Conservation (phyloP, 2,888 invertebrate species). For the Conus canariensis region DNA sequence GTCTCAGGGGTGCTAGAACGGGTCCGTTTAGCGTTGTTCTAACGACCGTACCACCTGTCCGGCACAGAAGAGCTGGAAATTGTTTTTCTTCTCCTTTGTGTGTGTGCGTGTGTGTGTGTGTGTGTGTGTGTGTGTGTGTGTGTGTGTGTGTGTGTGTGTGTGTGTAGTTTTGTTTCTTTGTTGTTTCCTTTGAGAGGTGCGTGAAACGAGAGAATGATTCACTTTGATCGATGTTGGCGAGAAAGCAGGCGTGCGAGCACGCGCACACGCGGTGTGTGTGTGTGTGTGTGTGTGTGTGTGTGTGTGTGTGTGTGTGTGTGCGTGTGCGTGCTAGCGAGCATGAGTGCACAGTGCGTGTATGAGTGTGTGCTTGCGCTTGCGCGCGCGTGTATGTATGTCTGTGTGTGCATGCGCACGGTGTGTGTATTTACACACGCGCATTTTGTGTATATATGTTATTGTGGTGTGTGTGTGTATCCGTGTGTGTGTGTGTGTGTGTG, state of each 20-base stretch:
- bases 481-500: too few relatives aligned
- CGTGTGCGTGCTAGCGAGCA: not conserved
- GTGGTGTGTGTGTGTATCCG: too few relatives aligned
- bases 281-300: conserved; percentile 1
- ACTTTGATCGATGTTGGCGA: not conserved
- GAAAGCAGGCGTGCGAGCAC: too few relatives aligned
- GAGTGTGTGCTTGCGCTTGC: too few relatives aligned
- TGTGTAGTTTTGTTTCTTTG: not conserved
- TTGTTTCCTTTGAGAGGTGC: not conserved
- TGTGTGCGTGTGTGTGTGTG: not conserved
- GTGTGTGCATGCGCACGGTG: too few relatives aligned
- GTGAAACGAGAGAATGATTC: not conserved
- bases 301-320: not conserved
- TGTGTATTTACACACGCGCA: too few relatives aligned
- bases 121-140: not conserved
- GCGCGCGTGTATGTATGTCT: too few relatives aligned
- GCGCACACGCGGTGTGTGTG: not conserved
- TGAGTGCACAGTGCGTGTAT: not conserved
- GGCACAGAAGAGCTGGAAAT: too few relatives aligned
- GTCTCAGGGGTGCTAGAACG: not conserved
- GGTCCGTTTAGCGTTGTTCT: conserved; percentile 24
- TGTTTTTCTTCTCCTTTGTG: too few relatives aligned
- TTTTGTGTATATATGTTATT: too few relatives aligned
- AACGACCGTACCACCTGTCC: not conserved
- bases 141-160: not conserved